Evolutionary conservation across 2,797 vertebrate genomes (phyloP).

Genomic region (Artibeus jamaicensis): DNA sequence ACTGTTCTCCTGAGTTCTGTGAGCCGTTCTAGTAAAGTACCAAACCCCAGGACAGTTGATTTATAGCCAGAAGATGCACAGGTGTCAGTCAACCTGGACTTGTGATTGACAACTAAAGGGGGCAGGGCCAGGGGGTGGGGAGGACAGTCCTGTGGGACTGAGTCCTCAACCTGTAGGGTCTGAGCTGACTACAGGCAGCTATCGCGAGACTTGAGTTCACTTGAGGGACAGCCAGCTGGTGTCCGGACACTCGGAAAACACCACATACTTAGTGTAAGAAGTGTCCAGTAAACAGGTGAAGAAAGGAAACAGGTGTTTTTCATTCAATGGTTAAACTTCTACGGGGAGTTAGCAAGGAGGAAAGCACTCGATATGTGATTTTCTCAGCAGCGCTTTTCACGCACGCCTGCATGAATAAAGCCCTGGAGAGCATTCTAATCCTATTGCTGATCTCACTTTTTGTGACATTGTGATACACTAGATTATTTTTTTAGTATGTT

Average conservation of each 20-base stretch:
- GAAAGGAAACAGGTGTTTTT: slow-evolving; percentile 3
- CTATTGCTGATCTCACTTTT: not conserved
- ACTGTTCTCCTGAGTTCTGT: not conserved
- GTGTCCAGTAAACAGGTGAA: not conserved
- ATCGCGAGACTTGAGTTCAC: not conserved
- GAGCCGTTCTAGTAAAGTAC: not conserved
- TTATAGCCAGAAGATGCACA: not conserved
- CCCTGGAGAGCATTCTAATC: not conserved
- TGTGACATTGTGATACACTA: not conserved
- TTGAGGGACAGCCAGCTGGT: not conserved
- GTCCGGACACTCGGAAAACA: not conserved
- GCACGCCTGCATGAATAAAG: not conserved
- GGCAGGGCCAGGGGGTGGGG: too few relatives aligned
- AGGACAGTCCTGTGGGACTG: too few relatives aligned
- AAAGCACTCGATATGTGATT: not conserved
- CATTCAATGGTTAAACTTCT: slow-evolving; percentile 1
- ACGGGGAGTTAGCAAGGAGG: not conserved
- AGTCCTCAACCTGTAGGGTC: not conserved
- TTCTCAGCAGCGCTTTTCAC: not conserved
- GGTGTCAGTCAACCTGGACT: not conserved
- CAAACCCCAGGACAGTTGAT: not conserved
- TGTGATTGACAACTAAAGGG: not conserved
- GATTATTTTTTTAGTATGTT: not conserved
- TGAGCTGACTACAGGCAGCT: not conserved
- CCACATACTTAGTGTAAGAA: not conserved